Base-by-base conservation (phyloP, 2,888 invertebrate genomes). In the Andrena hattorfiana region DNA sequence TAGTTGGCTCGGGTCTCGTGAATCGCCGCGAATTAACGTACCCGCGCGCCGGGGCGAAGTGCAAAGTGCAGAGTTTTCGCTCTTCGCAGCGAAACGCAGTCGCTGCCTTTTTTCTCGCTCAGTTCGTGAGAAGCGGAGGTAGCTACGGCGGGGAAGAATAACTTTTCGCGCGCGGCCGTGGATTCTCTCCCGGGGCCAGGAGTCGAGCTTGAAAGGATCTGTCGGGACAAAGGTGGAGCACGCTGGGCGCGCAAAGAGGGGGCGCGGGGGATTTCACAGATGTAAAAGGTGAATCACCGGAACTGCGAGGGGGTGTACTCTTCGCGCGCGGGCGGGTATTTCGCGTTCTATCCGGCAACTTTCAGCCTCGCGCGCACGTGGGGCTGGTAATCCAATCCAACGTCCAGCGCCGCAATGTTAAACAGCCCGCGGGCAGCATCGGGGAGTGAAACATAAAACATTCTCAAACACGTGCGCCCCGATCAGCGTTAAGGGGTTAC, bases 221-320 rank as follows among this genome's bases (percentile, higher is more conserved):
- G 64, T 30, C 20, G n/a, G 8, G 51, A 71, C 71, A 70, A 26
- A 42, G 49, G 49, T 35, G 30, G 13, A 5, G 0, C 10, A n/a
- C 16, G 49, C 16, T 10, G 7, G 16, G 23, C 30, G 30, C 1
- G 72, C 8, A 1, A 35, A 48, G 2, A 16, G 10, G n/a, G 10
- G 23, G 42, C 20, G 10, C 42, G 16, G 8, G n/a, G n/a, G 13
- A n/a, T 70, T 70, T 66, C 42, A 48, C 30, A 54, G 72, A 80
- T 62, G 79, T 62, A 72, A 72, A 80, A 78, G 72, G 66, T 54
- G 66, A 80, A 60, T 51, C 54, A 35, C 32, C 54, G 3, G n/a
- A 26, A 56, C 13, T 54, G 54, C 56, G 49, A 20, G 64, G 48
- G 16, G 6, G 30, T 51, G 59, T 42, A n/a, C n/a, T 49, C n/a